These are phyloP conservation scores for Okapia johnstoni DNA, from an alignment of 2,113 vertebrate species.

Conservation along the genomic window DNA sequence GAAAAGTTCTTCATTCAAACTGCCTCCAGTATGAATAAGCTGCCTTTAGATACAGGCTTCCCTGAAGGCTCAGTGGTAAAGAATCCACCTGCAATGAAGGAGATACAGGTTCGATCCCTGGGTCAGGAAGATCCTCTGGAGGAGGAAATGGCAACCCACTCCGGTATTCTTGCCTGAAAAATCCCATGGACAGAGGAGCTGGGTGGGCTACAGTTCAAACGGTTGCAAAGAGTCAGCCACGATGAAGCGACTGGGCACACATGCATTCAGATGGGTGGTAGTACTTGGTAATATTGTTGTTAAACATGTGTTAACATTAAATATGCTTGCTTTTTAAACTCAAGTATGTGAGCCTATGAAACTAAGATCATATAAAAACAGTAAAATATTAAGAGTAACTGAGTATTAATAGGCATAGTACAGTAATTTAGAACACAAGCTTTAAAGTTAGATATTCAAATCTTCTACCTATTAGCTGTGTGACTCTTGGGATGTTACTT, in stretches of 20 bases:
- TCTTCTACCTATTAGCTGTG: not conserved
- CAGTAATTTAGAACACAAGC: not conserved
- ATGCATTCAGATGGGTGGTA: not conserved
- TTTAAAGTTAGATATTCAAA: not conserved
- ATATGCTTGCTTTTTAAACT: not conserved
- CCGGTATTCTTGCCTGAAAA: not conserved
- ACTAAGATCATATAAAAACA: not conserved
- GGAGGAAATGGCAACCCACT: not conserved
- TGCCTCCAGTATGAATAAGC: not conserved
- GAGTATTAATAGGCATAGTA: not conserved
- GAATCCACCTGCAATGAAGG: not conserved
- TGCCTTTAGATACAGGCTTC: not conserved
- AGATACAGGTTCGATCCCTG: not conserved
- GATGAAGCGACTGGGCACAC: not conserved
- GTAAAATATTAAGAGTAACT: constrained; percentile 3
- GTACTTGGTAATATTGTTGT: not conserved
- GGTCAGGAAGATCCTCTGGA: not conserved
- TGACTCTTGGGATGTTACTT: not conserved
- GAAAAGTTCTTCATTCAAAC: not conserved
- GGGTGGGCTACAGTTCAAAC: not conserved
- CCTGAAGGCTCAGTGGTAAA: not conserved
- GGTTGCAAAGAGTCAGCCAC: not conserved
- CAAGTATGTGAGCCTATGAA: not conserved
- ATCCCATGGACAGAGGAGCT: not conserved
- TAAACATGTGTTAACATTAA: not conserved